A percentile compares a stretch with the other conserved stretches of the same genome.
Evolutionary conservation across 2,888 invertebrate genomes (phyloP).

Genomic region (Biston stratarius): DNA sequence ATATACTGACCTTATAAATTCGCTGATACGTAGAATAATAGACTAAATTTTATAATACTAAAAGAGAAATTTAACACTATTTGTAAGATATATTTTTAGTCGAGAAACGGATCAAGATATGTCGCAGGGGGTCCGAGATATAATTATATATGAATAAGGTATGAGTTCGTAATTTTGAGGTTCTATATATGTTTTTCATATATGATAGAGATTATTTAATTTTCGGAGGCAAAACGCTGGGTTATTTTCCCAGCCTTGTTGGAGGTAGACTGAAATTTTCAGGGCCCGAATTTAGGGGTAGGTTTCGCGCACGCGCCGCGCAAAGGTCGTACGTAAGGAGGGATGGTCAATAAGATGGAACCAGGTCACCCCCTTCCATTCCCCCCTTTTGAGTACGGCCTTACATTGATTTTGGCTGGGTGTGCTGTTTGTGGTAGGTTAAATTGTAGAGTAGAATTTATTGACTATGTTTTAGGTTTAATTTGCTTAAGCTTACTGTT

Average conservation of each 20-base stretch:
- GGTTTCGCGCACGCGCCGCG: slow-evolving; percentile 67
- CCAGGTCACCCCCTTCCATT: slow-evolving; percentile 60
- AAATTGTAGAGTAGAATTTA: slow-evolving; percentile 1
- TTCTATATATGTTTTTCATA: slow-evolving; percentile 78
- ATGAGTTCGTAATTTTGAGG: slow-evolving; percentile 56
- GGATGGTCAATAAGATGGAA: slow-evolving; percentile 61
- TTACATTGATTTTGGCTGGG: slow-evolving; percentile 41
- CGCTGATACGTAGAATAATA: slow-evolving; percentile 43
- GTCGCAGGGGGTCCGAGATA: slow-evolving; percentile 68
- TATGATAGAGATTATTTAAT: slow-evolving; percentile 56
- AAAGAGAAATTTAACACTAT: slow-evolving; percentile 62
- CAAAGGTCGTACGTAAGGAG: slow-evolving; percentile 69
- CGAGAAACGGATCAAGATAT: slow-evolving; percentile 77
- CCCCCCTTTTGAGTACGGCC: slow-evolving; percentile 11
- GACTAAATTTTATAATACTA: slow-evolving; percentile 26
- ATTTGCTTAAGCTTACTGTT: background rate
- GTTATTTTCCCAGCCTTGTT: slow-evolving; percentile 51
- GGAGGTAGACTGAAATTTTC: slow-evolving; percentile 61
- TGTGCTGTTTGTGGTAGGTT: slow-evolving; percentile 26
- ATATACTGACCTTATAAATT: slow-evolving; percentile 44
- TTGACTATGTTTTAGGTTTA: slow-evolving; percentile 1
- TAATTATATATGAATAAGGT: slow-evolving; percentile 57
- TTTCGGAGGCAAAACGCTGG: slow-evolving; percentile 51
- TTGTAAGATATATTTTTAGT: slow-evolving; percentile 82
- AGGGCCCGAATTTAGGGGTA: slow-evolving; percentile 53